Base-by-base conservation (phyloP, 2,113 vertebrate species). In the Cochlearius cochlearius region DNA sequence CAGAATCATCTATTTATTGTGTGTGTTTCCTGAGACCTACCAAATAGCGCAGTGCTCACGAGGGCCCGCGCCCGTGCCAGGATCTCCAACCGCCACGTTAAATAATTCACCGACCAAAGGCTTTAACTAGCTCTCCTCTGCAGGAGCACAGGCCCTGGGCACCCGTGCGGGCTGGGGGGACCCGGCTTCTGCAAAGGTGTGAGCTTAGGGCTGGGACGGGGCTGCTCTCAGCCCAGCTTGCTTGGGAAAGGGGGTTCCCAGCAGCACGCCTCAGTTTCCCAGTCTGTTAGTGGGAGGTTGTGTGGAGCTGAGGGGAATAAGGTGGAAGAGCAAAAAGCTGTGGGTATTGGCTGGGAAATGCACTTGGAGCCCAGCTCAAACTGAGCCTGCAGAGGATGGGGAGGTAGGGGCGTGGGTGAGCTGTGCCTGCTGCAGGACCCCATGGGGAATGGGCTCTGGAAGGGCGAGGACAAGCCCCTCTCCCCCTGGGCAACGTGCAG, bases 41-140 rank as follows among this genome's bases (percentile, higher is more conserved):
- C 22, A 13, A 86, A 62, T 4, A 59, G 92, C 77, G 62, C 88
- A 83, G 86, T 8, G 83, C 83, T 96, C 86, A 26, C 10, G 0
- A 80, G 91, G 52, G 69, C 85, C 39, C 7, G 5, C 0, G 12
- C 66, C 1, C 0, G 45, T 66, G 97, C 97, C 97, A 95, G 93
- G 30, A 82, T 47, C 94, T 96, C 94, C 80, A 68, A 10, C 56
- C 76, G 6, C 92, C 84, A 5, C 47, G 9, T 71, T 96, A 55
- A 97, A 97, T 96, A 97, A 97, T 96, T 96, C 90, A 97, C 86
- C 12, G 58, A 27, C 23, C 39, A 5, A 14, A 88, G 76, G 66
- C 76, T 78, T 58, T 26, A 13, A 11, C 53, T 50, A 10, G 52
- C 29, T 52, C 53, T 45, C 62, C 15, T 63, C 91, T 68, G 73